Evolutionary conservation across 2,797 vertebrate species (phyloP).

Genomic region (Poeciliopsis presidionis): DNA sequence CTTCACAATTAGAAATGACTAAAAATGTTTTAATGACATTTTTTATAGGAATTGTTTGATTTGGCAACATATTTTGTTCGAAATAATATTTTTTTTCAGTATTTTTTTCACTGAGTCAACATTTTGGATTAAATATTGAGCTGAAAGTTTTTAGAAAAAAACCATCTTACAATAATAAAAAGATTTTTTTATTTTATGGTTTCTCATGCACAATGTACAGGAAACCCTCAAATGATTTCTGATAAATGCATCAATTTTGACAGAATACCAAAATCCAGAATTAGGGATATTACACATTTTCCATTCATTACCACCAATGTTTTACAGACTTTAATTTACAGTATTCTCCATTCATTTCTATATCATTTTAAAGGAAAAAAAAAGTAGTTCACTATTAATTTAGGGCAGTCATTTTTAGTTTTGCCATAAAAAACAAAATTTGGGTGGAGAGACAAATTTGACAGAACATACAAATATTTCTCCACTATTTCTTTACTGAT

Average conservation of each 20-base stretch:
- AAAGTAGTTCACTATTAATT: background rate
- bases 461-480: background rate
- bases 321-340: background rate
- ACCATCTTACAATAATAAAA: background rate
- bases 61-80: background rate
- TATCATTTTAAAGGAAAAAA: background rate
- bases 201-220: background rate
- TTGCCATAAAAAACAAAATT: background rate
- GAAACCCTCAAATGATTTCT: background rate
- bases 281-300: background rate
- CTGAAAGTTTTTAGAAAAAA: background rate
- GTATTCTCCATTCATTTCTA: background rate
- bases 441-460: background rate
- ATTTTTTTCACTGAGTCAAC: background rate
- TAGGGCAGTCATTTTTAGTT: background rate
- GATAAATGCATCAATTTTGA: background rate
- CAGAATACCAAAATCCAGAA: background rate
- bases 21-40: background rate
- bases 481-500: background rate
- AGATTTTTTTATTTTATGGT: background rate
- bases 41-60: background rate
- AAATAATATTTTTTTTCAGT: background rate
- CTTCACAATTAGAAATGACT: background rate
- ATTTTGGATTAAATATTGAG: background rate
- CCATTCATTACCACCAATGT: background rate